phyloP scores from a whole-genome alignment of 2,888 invertebrate species.

The Sthenelais limicola region DNA sequence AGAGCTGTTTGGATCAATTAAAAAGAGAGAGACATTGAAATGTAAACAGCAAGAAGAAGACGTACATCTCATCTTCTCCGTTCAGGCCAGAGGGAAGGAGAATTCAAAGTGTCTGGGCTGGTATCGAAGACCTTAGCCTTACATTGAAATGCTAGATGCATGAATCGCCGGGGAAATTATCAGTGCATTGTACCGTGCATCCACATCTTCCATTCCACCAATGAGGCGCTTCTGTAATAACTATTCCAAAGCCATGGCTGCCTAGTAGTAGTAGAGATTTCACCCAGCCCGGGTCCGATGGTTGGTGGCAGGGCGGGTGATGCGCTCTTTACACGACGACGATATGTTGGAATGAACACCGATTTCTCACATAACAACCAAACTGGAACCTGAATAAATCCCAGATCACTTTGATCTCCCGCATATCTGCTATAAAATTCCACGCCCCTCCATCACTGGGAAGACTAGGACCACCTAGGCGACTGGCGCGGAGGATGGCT shows the following conservation, averaged over 20 bases:
- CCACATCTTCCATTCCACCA: slow-evolving; percentile 41
- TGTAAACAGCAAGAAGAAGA: slow-evolving; percentile 36
- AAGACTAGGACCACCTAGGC: slow-evolving; percentile 30
- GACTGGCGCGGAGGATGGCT: slow-evolving; percentile 36
- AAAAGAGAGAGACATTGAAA: slow-evolving; percentile 16
- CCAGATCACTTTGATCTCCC: slow-evolving; percentile 38
- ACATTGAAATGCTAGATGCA: slow-evolving; percentile 31
- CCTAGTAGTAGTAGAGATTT: slow-evolving; percentile 26
- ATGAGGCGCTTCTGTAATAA: slow-evolving; percentile 27
- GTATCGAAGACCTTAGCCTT: slow-evolving; percentile 32
- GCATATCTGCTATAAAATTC: slow-evolving; percentile 33
- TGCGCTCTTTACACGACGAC: slow-evolving; percentile 23
- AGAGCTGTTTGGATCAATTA: slow-evolving; percentile 29
- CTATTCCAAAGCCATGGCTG: slow-evolving; percentile 36
- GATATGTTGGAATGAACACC: slow-evolving; percentile 23
- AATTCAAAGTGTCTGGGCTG: slow-evolving; percentile 37
- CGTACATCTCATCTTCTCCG: slow-evolving; percentile 42
- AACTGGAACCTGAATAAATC: slow-evolving; percentile 9
- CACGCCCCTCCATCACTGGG: slow-evolving; percentile 27
- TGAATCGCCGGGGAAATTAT: slow-evolving; percentile 31
- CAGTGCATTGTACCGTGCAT: slow-evolving; percentile 41
- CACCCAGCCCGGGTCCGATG: slow-evolving; percentile 20
- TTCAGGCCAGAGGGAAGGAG: slow-evolving; percentile 19
- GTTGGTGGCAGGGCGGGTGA: slow-evolving; percentile 3
- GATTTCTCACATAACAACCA: slow-evolving; percentile 21